Evolutionary conservation across 2,113 vertebrate genomes (phyloP), one percentile per base, ranked within the genome.

Genomic region (Chitala chitala): DNA sequence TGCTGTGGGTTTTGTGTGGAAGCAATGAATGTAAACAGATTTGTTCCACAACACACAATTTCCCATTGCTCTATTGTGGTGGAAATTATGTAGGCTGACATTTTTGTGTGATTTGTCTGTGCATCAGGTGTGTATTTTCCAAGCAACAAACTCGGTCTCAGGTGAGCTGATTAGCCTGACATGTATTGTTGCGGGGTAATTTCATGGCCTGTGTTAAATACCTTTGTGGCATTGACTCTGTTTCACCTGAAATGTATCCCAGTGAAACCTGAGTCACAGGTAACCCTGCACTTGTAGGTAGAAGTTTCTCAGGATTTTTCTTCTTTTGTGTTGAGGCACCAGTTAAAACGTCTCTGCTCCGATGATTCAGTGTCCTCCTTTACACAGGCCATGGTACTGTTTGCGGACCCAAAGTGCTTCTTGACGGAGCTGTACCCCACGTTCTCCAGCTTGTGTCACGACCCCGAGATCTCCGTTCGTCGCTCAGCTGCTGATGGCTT

Each of bases 361-460:
- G n/a, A n/a, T n/a, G n/a, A n/a, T 63, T 36, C 15, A 17, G 17
- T 63, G 8, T 63, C 59, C 59, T 3, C 31, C 38, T 33, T 46
- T 50, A 17, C 56, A 64, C 82, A 98, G 96, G 94, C 94, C 78
- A 95, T 98, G 94, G 87, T 94, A 83, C 84, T 94, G 81, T 98
- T 96, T 88, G 92, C 93, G 51, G 94, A 95, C 80, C 89, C 93
- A 1, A 90, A 94, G 85, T 93, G 92, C 83, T 98, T 97, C 83
- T 89, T 91, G 87, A 88, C 92, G 78, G 94, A 97, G 74, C 87
- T 98, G n/a, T 94, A 97, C 83, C 90, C 93, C 38, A 91, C 93
- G 13, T 96, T 98, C 79, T 96, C 94, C 75, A 92, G 94, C 83
- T 92, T 98, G 46, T 98, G 96, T 78, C 92, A 94, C 70, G 96